Conservation (phyloP, 2,113 vertebrate species). For the Semnornis frantzii region DNA sequence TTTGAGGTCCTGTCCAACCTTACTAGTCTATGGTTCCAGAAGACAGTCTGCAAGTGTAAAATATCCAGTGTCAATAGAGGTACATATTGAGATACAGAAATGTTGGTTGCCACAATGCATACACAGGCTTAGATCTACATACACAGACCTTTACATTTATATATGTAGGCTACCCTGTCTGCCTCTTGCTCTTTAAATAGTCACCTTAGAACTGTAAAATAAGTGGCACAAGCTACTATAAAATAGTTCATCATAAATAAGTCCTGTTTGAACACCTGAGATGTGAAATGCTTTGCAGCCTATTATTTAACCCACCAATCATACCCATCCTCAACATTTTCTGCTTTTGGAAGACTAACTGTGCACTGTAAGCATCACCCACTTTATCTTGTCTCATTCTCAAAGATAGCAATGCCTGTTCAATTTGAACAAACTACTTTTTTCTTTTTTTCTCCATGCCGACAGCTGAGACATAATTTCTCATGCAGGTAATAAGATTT, state of each 20-base stretch:
- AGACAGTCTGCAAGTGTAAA: neutral
- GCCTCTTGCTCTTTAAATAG: neutral
- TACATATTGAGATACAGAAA: neutral
- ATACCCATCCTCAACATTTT: neutral
- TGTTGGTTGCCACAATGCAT: neutral
- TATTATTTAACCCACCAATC: neutral
- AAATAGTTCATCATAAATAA: neutral
- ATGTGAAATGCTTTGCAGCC: neutral
- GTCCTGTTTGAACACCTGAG: neutral
- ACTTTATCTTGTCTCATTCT: neutral
- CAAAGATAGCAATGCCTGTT: neutral
- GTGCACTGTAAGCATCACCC: neutral
- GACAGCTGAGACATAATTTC: neutral
- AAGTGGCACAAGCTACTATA: neutral
- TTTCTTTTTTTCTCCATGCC: neutral
- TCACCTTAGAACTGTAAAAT: neutral
- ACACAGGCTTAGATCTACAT: neutral
- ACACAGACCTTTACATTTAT: neutral
- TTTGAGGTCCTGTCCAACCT: too few species aligned
- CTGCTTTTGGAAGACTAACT: neutral
- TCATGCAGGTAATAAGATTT: neutral
- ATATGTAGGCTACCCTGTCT: neutral
- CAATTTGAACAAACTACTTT: too few species aligned
- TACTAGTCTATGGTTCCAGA: neutral
- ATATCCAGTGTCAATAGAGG: neutral